phyloP scores from a whole-genome alignment of 2,888 invertebrate species.

The Chironomus tentans region DNA sequence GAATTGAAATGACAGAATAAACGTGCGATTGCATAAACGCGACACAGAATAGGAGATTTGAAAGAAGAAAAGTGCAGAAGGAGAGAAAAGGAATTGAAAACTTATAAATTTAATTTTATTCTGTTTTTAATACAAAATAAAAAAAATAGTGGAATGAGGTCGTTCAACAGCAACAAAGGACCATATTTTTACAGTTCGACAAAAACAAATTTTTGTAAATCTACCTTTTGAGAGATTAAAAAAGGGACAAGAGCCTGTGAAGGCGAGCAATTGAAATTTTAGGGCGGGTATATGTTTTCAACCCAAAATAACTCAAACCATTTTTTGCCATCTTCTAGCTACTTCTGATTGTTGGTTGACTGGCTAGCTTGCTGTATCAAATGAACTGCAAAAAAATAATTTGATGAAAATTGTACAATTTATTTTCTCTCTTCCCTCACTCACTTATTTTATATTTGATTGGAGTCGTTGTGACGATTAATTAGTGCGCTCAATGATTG shows the following conservation, averaged over 20 bases:
- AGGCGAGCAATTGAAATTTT: neutral
- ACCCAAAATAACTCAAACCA: no score
- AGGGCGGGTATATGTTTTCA: neutral
- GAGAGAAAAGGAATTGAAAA: neutral
- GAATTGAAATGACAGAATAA: constrained; percentile 17
- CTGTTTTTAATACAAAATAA: neutral
- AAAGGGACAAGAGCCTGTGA: neutral
- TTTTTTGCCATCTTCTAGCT: no score
- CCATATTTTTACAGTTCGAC: neutral
- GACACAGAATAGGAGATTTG: neutral
- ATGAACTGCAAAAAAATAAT: neutral
- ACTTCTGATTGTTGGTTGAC: no score
- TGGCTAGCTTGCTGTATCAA: neutral
- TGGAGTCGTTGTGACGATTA: constrained; percentile 22
- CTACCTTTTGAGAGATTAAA: constrained; percentile 1
- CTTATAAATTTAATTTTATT: constrained; percentile 1
- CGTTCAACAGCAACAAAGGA: neutral
- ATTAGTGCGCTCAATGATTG: constrained; percentile 20
- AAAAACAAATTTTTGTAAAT: neutral
- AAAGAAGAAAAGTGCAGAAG: neutral
- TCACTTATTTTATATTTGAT: neutral
- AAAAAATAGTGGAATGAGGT: neutral
- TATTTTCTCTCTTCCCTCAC: neutral
- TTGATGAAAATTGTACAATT: neutral
- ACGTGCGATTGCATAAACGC: constrained; percentile 19